Base-by-base conservation (phyloP, 2,888 invertebrate genomes). In the Dichetophora obliterata region DNA sequence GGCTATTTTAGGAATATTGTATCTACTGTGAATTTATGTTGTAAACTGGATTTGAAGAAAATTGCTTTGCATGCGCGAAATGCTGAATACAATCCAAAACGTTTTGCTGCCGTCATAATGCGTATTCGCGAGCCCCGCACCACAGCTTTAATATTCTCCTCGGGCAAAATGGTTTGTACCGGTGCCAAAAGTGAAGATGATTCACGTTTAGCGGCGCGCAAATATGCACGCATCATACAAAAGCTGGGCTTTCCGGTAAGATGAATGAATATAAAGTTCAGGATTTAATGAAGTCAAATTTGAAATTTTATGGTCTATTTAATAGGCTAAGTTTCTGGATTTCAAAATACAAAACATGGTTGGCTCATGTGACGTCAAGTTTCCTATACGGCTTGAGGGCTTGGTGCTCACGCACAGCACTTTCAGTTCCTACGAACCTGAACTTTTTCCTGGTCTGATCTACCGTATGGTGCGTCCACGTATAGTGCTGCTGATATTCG, bases 91-190 rank as follows among this genome's bases (percentile, higher is more conserved):
- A 99, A 99, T 89, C 99, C 99, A 9, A 99, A 99, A 90, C 94
- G 99, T 85, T 99, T 99, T 91, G 98, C 98, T 71, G 99, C 99
- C 54, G 98, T 99, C 4, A 99, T 99, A 75, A 99, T 99, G 99
- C 92, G 98, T 88, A 96, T 93, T 89, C 92, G 92, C 84, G 98
- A 95, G 89, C 95, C 95, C 0, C 91, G 98, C 90, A 99, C 93
- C 6, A 94, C 94, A 19, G 94, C 94, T 5, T 88, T 94, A 27
- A 94, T 94, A 81, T 96, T 96, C 86, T 92, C 93, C 59, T 95
- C 95, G 0, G 96, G 96, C 0, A 96, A 96, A 90, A 93, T 96
- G 91, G 95, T 96, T 0, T 95, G 95, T 84, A 95, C 95, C 0
- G 96, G 96, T 14, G 94, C 95, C 8, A 94, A 94, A 86, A 95